Percentiles rank a stretch among this genome's conserved stretches.
These are phyloP conservation scores for Corydoras maculifer DNA, from an alignment of 2,113 vertebrate species.

Conservation along the genomic window DNA sequence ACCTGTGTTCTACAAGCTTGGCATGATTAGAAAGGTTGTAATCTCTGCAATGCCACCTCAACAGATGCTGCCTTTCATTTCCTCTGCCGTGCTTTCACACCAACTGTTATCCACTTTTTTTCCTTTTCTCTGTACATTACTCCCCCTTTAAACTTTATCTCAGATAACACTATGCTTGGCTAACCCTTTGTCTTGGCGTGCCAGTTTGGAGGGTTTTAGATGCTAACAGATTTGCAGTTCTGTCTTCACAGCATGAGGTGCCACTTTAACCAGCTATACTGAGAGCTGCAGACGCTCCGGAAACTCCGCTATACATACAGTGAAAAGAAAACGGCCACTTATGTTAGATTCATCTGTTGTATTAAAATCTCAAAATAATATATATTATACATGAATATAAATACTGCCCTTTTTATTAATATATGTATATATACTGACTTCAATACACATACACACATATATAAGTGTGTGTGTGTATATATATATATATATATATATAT, in stretches of 20 bases:
- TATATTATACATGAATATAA: too few species aligned
- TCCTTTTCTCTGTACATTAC: not conserved
- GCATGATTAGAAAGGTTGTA: conserved; percentile 59
- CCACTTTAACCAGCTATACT: conserved; percentile 29
- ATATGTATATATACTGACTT: too few species aligned
- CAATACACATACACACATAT: too few species aligned
- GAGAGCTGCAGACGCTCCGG: conserved; percentile 35
- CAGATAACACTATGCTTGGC: conserved; percentile 48
- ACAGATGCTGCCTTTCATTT: conserved; percentile 49
- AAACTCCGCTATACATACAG: not conserved
- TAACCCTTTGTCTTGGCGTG: conserved; percentile 41
- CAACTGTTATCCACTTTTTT: conserved; percentile 1
- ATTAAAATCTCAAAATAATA: too few species aligned
- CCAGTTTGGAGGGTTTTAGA: conserved; percentile 54
- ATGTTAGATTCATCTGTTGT: too few species aligned
- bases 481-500: too few species aligned
- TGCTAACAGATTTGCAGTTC: conserved; percentile 51
- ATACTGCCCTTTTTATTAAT: too few species aligned
- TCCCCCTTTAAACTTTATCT: conserved; percentile 21
- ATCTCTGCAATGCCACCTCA: conserved; percentile 45
- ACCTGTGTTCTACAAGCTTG: conserved; percentile 51
- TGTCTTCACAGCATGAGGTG: conserved; percentile 53
- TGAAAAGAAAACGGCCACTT: not conserved
- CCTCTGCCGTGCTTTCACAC: not conserved
- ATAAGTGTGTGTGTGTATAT: too few species aligned